Evolutionary conservation across 1,140 invertebrate species (phyloP), one percentile per base, ranked within the genome.

Genomic region (Conus betulinus): DNA sequence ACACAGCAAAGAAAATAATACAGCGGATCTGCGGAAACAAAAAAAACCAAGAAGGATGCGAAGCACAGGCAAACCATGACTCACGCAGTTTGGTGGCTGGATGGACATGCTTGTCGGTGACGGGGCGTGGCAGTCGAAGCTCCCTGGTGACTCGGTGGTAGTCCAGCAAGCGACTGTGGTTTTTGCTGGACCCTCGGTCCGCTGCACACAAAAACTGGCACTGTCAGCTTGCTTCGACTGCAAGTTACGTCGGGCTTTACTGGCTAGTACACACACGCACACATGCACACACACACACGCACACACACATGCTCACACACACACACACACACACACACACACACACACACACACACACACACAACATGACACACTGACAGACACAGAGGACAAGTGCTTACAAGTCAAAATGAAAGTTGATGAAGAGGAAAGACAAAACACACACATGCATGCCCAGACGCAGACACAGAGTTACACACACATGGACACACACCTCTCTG

Each of bases 151-250:
- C 98, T 93, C 97, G 97, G 91, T 97, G 97, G 63, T 98, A 98
- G 95, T 99, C 98, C 20, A 97, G 97, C 0, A 98, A 96, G 83
- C 98, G 96, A 92, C 98, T 97, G 92, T 98, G 97, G 0, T 98
- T 89, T 52, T 94, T 94, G 13, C 93, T 93, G 25, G 85, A 84
- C 15, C 88, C 67, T 85, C 95, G 93, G 89, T 95, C 95, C 87
- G 95, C 95, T 95, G 90, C 15, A 90, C 91, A 83, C 89, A 51
- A 25, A 79, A 1, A 60, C 57, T 0, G 8, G 15, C 57, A 60
- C 57, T 60, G 57, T 60, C 57, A 0, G 57, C 57, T 8, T 60
- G 15, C 15, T 11, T 60, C 57, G 57, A 60, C 15, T 60, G 15
- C 57, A 11, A 15, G 57, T 60, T 60, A 2, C 4, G 15, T 60